These are phyloP conservation scores for Macroramphosus scolopax DNA, from an alignment of 2,797 vertebrate species.

Conservation along the genomic window DNA sequence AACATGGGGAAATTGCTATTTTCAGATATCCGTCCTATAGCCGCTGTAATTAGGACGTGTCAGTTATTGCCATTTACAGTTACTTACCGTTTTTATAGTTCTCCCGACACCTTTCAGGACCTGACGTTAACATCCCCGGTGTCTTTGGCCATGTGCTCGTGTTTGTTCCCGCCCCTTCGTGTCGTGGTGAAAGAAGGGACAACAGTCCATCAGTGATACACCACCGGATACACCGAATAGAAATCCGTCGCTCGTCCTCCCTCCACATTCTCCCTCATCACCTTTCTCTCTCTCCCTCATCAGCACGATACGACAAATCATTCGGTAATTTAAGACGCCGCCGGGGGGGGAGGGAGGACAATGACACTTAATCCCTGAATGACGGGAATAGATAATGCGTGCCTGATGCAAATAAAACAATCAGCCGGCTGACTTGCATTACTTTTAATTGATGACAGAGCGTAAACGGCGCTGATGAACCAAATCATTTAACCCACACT, in stretches of 20 bases:
- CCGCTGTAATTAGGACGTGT: conserved; percentile 32
- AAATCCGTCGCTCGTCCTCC: conserved; percentile 16
- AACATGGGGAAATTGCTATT: conserved; percentile 72
- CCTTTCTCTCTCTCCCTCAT: conserved; percentile 13
- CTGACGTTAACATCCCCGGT: too few species aligned
- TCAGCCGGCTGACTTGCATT: conserved; percentile 27
- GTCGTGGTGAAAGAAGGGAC: too few species aligned
- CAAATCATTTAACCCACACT: conserved; percentile 60
- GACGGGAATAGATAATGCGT: conserved; percentile 40
- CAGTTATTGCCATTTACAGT: conserved; percentile 45
- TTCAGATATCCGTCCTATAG: conserved; percentile 44
- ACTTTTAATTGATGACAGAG: conserved; percentile 71
- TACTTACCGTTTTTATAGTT: conserved; percentile 4
- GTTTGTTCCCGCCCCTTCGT: too few species aligned
- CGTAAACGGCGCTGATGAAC: conserved; percentile 56
- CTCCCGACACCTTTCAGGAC: conserved; percentile 4
- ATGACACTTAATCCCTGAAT: conserved; percentile 30
- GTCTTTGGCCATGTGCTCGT: too few species aligned
- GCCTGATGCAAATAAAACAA: conserved; percentile 44
- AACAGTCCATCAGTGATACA: too few species aligned
- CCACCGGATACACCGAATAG: too few species aligned
- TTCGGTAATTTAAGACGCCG: conserved; percentile 29
- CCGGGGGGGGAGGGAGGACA: conserved; percentile 29
- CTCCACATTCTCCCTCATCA: conserved; percentile 7
- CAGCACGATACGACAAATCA: conserved; percentile 44